These are phyloP conservation scores for Drosophila sp. DNA, from an alignment of 1,140 invertebrate genomes.

Conservation along the genomic window DNA sequence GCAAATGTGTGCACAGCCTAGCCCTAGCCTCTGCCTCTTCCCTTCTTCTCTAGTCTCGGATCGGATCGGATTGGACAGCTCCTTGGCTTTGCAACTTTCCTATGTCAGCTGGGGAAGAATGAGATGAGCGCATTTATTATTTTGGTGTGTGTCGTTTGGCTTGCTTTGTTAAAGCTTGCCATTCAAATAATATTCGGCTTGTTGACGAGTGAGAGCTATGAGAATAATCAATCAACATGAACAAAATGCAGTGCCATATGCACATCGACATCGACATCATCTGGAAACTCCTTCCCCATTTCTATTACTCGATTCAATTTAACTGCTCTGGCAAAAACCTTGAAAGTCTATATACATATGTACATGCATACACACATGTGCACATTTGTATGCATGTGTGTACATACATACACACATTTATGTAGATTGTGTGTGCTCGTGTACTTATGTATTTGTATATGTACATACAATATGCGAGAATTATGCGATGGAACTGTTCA, in stretches of 20 bases:
- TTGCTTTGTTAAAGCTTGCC: neutral
- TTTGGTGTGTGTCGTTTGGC: neutral
- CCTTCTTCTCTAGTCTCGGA: neutral
- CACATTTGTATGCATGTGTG: constrained; percentile 2
- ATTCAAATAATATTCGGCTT: neutral
- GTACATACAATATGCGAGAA: constrained; percentile 11
- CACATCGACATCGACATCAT: constrained; percentile 9
- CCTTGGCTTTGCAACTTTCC: neutral
- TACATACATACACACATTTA: neutral
- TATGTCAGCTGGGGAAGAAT: neutral
- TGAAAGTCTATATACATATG: constrained; percentile 4
- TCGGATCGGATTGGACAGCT: constrained; percentile 3
- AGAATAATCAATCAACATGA: constrained; percentile 3
- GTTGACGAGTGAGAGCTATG: neutral
- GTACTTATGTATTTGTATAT: constrained; percentile 4
- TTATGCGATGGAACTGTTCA: constrained; percentile 1
- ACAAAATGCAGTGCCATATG: neutral
- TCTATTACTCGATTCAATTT: constrained; percentile 12
- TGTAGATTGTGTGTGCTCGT: neutral
- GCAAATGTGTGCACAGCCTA: constrained; percentile 10
- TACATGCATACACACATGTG: constrained; percentile 21
- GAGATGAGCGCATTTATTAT: neutral
- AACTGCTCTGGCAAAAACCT: constrained; percentile 18
- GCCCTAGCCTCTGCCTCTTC: constrained; percentile 7
- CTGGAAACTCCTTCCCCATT: constrained; percentile 12